A percentile compares a stretch with the other conserved stretches of the same genome.
phyloP scores from a whole-genome alignment of 2,888 invertebrate genomes.

The Antitype chi region DNA sequence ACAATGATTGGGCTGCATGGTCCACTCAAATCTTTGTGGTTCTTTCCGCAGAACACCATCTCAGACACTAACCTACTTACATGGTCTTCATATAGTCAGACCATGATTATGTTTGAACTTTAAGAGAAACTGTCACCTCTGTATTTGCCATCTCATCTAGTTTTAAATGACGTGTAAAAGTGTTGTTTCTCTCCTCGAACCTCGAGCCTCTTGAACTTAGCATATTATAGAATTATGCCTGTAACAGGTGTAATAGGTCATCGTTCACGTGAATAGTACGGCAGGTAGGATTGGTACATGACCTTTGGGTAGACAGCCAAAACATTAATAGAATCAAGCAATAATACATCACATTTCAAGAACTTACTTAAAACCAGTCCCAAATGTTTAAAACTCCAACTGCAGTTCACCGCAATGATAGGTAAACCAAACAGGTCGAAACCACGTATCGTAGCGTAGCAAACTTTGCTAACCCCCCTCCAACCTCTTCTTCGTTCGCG shows the following conservation, averaged over 20 bases:
- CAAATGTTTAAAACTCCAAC: conserved; percentile 18
- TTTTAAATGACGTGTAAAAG: too few species aligned
- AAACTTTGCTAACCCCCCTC: conserved; percentile 28
- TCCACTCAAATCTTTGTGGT: not conserved
- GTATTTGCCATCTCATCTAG: not conserved
- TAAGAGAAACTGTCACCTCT: too few species aligned
- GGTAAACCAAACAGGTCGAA: conserved; percentile 29
- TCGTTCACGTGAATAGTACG: not conserved
- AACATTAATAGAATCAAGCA: not conserved
- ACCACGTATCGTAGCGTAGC: conserved; percentile 35
- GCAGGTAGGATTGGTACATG: not conserved
- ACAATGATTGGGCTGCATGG: not conserved
- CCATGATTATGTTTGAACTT: not conserved
- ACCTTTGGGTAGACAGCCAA: not conserved
- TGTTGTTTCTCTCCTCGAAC: too few species aligned
- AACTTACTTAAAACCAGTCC: not conserved
- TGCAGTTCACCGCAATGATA: conserved; percentile 33
- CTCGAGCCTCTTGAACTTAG: not conserved
- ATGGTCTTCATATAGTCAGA: too few species aligned
- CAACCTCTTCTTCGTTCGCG: not conserved
- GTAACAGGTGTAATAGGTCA: conserved; percentile 11
- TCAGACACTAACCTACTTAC: not conserved
- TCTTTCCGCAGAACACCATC: not conserved
- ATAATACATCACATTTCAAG: not conserved
- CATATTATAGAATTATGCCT: not conserved